phyloP scores from a whole-genome alignment of 2,888 invertebrate species.

The Rhyacophila evoluta region DNA sequence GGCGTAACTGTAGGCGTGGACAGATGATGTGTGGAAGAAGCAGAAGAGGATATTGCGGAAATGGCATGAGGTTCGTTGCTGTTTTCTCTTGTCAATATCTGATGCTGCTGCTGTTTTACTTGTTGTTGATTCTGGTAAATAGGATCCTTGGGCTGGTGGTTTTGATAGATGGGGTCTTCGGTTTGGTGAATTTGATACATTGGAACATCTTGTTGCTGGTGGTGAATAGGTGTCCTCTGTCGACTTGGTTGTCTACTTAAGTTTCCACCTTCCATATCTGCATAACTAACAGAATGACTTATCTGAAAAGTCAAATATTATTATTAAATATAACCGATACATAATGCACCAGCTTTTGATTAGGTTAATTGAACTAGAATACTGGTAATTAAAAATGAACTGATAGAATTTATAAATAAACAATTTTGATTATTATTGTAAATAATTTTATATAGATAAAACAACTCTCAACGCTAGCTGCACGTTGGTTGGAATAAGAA shows the following conservation, averaged over 20 bases:
- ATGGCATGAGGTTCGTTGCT: slow-evolving; percentile 44
- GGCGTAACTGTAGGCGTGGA: slow-evolving; percentile 62
- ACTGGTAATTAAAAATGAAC: no score
- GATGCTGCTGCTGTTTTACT: slow-evolving; percentile 62
- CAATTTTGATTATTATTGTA: no score
- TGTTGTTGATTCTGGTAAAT: slow-evolving; percentile 63
- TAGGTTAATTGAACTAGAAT: no score
- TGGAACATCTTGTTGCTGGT: background rate
- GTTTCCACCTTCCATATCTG: slow-evolving; percentile 65
- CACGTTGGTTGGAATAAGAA: no score
- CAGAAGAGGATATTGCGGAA: slow-evolving; percentile 56
- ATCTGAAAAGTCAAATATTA: slow-evolving; percentile 62
- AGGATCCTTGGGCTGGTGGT: slow-evolving; percentile 55
- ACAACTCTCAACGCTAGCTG: no score
- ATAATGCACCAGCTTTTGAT: no score
- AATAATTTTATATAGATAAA: no score
- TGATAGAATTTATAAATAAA: no score
- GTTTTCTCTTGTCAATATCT: slow-evolving; percentile 47
- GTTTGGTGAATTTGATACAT: slow-evolving; percentile 19
- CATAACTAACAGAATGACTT: slow-evolving; percentile 63
- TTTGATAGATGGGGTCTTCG: slow-evolving; percentile 53
- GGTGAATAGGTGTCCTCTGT: slow-evolving; percentile 52
- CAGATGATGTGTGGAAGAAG: slow-evolving; percentile 60
- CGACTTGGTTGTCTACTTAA: slow-evolving; percentile 68
- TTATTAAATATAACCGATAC: no score